Base-by-base conservation (phyloP, 2,113 vertebrate genomes). In the Strix aluco region DNA sequence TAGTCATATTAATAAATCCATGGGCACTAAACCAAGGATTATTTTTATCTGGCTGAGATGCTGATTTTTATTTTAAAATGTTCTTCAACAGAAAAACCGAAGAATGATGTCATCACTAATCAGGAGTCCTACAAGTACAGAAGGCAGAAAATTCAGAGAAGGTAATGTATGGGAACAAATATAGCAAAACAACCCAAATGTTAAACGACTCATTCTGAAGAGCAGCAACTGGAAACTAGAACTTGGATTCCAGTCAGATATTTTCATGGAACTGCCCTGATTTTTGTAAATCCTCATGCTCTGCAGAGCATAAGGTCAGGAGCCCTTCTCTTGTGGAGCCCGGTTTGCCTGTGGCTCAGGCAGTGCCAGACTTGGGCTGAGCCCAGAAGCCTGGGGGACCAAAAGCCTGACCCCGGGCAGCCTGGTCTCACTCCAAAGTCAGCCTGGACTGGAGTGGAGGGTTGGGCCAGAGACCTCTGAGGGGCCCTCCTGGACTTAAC, bases 41-140 rank as follows among this genome's bases (percentile, higher is more conserved):
- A 88, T 90, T 89, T 96, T 93, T 91, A 88, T 94, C 87, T 88
- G 87, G 29, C 38, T 75, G 57, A 54, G 70, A 84, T 26, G 26
- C 26, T 91, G 73, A 61, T 85, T 87, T 97, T 91, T 81, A 30
- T 90, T 83, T 92, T 67, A 63, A 89, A 95, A 34, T 40, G 55
- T 69, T 95, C 91, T 90, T 95, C 42, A 90, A 59, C 20, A 77
- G 40, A 46, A 74, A 57, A 85, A 55, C 10, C 65, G 58, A 55
- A 61, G 58, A 54, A 52, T 87, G 49, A 77, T 54, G 47, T 86
- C 69, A 66, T 42, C 57, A 13, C n/a, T 79, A 47, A 44, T 27
- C 79, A 75, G 77, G 65, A 90, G n/a, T 34, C 38, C 1, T 5
- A 46, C 75, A 63, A 70, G 59, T 30, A 29, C 19, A 79, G 81